These are phyloP conservation scores for Ennomos erosarius DNA, from an alignment of 2,888 invertebrate species.

Conservation along the genomic window DNA sequence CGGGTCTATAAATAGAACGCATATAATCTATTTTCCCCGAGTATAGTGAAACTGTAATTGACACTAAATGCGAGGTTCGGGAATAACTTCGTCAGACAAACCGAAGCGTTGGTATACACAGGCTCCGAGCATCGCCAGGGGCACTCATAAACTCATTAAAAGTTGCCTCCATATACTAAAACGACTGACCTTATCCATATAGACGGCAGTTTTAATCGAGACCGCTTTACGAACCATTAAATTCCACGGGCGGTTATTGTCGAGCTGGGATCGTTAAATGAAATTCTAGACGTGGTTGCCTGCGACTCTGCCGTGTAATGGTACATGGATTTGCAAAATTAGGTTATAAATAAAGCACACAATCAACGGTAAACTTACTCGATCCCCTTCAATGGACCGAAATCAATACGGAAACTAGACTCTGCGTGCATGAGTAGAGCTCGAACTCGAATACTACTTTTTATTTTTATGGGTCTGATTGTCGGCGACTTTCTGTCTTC, in stretches of 20 bases:
- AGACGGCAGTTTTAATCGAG: slow-evolving; percentile 80
- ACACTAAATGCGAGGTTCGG: slow-evolving; percentile 56
- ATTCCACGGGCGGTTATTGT: slow-evolving; percentile 76
- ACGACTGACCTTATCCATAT: slow-evolving; percentile 73
- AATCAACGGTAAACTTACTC: slow-evolving; percentile 32
- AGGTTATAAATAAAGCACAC: slow-evolving; percentile 41
- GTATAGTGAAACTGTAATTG: slow-evolving; percentile 47
- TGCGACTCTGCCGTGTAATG: slow-evolving; percentile 45
- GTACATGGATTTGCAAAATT: slow-evolving; percentile 55
- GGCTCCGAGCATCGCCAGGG: slow-evolving; percentile 47
- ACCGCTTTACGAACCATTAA: slow-evolving; percentile 79
- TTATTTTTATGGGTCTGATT: slow-evolving; percentile 5
- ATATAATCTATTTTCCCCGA: slow-evolving; percentile 29
- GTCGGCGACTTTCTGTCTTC: not conserved
- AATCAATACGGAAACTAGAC: slow-evolving; percentile 31
- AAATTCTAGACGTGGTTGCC: slow-evolving; percentile 66
- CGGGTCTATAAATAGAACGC: slow-evolving; percentile 6
- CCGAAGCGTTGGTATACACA: slow-evolving; percentile 48
- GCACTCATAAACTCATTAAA: slow-evolving; percentile 81
- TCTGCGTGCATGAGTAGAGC: not conserved
- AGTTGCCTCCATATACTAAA: slow-evolving; percentile 74
- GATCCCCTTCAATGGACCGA: slow-evolving; percentile 21
- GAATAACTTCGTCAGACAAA: slow-evolving; percentile 51
- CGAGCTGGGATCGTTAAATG: slow-evolving; percentile 77
- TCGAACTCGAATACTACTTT: slow-evolving; percentile 12